Percentiles rank a stretch among this genome's conserved stretches.
These are phyloP conservation scores for Cyprinodon variegatus DNA, from an alignment of 2,113 vertebrate species.

Conservation along the genomic window DNA sequence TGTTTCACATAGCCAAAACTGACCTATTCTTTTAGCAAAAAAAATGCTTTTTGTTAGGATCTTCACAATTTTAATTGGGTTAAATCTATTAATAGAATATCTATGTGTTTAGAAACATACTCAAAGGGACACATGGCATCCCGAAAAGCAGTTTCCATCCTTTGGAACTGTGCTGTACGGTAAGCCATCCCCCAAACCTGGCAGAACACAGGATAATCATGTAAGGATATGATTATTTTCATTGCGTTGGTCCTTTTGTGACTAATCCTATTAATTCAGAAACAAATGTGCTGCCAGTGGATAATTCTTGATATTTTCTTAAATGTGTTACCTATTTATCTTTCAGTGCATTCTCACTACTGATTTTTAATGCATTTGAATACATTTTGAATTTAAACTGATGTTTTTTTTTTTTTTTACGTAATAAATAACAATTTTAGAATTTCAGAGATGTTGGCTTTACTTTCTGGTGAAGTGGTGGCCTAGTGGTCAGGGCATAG, in stretches of 20 bases:
- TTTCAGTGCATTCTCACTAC: slow-evolving; percentile 5
- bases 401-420: slow-evolving; percentile 6
- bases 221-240: background rate
- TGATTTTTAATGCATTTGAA: slow-evolving; percentile 26
- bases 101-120: background rate
- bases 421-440: background rate
- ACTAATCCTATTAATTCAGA: slow-evolving; percentile 6
- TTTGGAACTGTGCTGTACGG: background rate
- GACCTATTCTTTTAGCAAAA: background rate
- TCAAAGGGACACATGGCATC: background rate
- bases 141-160: background rate
- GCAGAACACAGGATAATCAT: background rate
- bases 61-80: background rate
- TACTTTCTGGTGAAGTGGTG: no score
- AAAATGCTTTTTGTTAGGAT: background rate
- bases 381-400: slow-evolving; percentile 25
- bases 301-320: slow-evolving; percentile 11
- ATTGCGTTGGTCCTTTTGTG: background rate
- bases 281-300: background rate
- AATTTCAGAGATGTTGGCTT: no score
- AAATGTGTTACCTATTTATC: slow-evolving; percentile 10
- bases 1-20: background rate
- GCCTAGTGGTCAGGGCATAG: no score
- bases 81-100: background rate
- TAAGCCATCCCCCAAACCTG: background rate